phyloP scores from a whole-genome alignment of 1,140 invertebrate genomes.

The Lordiphosa stackelbergi region DNA sequence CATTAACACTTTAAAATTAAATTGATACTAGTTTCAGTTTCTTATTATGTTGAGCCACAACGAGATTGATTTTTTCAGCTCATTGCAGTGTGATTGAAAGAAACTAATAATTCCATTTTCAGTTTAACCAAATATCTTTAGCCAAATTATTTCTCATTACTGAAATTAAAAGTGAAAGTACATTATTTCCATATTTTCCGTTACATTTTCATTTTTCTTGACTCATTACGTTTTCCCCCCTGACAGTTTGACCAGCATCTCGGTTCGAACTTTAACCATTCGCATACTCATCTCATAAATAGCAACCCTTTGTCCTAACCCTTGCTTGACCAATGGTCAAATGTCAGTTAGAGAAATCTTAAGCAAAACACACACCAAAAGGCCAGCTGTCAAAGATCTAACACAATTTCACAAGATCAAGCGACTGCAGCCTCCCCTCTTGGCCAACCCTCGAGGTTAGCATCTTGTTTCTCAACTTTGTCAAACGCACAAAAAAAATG shows the following conservation, averaged over 20 bases:
- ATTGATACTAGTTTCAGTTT: too few species aligned
- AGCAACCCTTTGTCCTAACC: constrained; percentile 39
- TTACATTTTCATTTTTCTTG: too few species aligned
- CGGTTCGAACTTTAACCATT: constrained; percentile 19
- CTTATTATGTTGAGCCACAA: too few species aligned
- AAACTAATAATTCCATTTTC: too few species aligned
- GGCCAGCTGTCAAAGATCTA: constrained; percentile 42
- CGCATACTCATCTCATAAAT: constrained; percentile 16
- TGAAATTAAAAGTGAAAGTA: too few species aligned
- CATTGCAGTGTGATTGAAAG: too few species aligned
- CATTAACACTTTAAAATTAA: too few species aligned
- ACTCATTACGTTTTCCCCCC: too few species aligned
- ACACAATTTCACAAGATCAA: constrained; percentile 26
- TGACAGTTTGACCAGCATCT: background rate
- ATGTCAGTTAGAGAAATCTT: constrained; percentile 45
- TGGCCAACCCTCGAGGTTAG: constrained; percentile 38
- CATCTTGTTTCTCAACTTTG: constrained; percentile 72
- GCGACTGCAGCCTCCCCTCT: constrained; percentile 30
- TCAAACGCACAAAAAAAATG: constrained; percentile 33
- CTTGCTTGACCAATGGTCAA: constrained; percentile 58
- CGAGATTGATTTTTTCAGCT: too few species aligned
- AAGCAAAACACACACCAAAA: background rate
- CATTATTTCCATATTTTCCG: too few species aligned
- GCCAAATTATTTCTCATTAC: too few species aligned
- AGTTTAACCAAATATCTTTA: too few species aligned